Evolutionary conservation across 2,113 vertebrate genomes (phyloP).

Genomic region (Himantopus leucocephalus): DNA sequence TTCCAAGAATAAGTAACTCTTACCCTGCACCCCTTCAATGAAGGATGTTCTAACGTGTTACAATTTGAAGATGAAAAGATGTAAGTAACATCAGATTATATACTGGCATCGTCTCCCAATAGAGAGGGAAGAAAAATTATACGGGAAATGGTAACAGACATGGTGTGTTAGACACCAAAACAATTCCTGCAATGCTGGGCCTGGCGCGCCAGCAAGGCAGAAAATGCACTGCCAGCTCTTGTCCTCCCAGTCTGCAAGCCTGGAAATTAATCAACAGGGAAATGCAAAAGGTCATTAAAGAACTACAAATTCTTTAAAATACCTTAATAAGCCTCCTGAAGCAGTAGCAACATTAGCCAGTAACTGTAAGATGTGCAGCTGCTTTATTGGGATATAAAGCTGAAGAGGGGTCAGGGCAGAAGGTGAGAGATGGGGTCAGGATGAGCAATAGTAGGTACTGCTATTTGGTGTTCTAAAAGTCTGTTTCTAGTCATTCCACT

Average conservation of each 20-base stretch:
- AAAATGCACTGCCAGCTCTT: background rate
- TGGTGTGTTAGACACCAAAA: background rate
- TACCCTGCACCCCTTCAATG: background rate
- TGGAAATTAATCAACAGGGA: constrained; percentile 3
- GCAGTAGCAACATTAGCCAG: background rate
- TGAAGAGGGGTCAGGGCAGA: background rate
- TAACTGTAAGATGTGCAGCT: background rate
- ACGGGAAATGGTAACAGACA: background rate
- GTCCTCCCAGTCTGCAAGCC: background rate
- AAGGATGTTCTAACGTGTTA: rapidly evolving
- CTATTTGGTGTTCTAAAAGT: background rate
- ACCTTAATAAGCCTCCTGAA: background rate
- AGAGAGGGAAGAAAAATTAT: background rate
- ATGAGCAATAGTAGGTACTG: background rate
- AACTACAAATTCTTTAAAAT: background rate
- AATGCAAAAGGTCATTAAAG: background rate
- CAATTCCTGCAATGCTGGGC: background rate
- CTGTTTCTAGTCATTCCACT: background rate
- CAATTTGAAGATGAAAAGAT: background rate
- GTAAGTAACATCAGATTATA: background rate
- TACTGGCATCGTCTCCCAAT: background rate
- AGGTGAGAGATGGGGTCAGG: background rate
- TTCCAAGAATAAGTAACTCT: background rate
- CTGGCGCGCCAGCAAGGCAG: background rate
- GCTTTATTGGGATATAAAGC: background rate